Percentiles rank a stretch among this genome's conserved stretches.
Evolutionary conservation across 2,113 vertebrate species (phyloP).

Genomic region (Aplodontia rufa): DNA sequence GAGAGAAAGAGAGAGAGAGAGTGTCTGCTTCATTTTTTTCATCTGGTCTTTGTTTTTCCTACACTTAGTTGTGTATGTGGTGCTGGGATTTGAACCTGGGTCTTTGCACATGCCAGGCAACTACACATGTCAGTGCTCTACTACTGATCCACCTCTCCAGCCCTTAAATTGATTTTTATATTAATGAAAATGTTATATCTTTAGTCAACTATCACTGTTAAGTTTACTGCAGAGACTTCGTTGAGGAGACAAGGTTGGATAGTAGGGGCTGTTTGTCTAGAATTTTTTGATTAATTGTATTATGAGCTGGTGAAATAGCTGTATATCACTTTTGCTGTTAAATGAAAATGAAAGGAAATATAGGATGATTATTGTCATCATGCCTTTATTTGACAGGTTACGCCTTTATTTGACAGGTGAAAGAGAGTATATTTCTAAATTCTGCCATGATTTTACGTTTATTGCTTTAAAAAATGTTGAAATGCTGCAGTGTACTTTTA

Average conservation of each 20-base stretch:
- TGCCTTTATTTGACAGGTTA: background rate
- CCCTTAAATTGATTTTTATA: constrained; percentile 34
- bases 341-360: constrained; percentile 35
- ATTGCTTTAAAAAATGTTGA: background rate
- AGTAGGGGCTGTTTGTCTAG: background rate
- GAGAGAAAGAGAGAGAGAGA: no score
- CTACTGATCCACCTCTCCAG: no score
- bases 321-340: background rate
- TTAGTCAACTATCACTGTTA: background rate
- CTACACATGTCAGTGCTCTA: no score
- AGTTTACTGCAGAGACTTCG: background rate
- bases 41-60: no score
- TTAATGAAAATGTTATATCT: background rate
- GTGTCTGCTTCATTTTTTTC: no score
- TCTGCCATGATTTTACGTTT: background rate
- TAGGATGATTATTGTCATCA: background rate
- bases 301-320: background rate
- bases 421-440: background rate
- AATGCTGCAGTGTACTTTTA: background rate
- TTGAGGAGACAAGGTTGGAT: background rate
- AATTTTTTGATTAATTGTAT: background rate
- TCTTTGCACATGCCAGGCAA: no score
- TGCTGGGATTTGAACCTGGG: no score
- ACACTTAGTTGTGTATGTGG: no score
- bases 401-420: background rate